Percentiles rank a stretch among this genome's conserved stretches.
Conservation (phyloP, 2,113 vertebrate genomes). For the Chloroceryle aenea region DNA sequence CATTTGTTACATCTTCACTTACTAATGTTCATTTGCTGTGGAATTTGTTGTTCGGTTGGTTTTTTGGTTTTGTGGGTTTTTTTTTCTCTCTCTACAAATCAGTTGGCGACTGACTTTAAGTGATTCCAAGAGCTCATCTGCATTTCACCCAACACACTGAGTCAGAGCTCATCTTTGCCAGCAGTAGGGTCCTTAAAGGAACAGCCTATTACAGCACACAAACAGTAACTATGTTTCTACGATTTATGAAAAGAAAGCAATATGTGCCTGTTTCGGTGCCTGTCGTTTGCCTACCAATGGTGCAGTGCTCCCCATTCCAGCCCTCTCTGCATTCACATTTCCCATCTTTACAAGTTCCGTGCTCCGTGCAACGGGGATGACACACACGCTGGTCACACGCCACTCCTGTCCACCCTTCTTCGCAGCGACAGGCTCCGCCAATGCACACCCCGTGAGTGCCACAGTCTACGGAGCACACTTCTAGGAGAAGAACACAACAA, state of each 20-base stretch:
- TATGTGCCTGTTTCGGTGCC: conserved; percentile 88
- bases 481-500: conserved; percentile 72
- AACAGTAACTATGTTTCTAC: conserved; percentile 82
- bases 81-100: not conserved
- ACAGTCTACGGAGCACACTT: conserved; percentile 98
- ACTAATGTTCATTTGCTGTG: not conserved
- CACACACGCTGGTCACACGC: conserved; percentile 97
- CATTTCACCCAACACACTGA: not conserved
- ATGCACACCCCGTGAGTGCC: conserved; percentile 98
- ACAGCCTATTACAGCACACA: conserved; percentile 77
- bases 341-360: conserved; percentile 99
- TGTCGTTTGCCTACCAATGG: conserved; percentile 94
- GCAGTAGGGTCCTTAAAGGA: conserved; percentile 78
- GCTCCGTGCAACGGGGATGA: conserved; percentile 96
- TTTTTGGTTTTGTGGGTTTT: not conserved
- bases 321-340: conserved; percentile 99
- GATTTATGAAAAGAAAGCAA: conserved; percentile 87
- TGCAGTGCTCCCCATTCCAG: conserved; percentile 99
- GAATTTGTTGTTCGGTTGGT: not conserved
- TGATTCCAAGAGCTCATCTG: not conserved
- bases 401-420: conserved; percentile 97
- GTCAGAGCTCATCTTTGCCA: not conserved
- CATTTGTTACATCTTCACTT: conserved; percentile 19
- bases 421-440: conserved; percentile 94
- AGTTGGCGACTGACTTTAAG: not conserved